A percentile compares a stretch with the other conserved stretches of the same genome.
phyloP scores from a whole-genome alignment of 2,888 invertebrate species.

The Bhutanitis thaidina region DNA sequence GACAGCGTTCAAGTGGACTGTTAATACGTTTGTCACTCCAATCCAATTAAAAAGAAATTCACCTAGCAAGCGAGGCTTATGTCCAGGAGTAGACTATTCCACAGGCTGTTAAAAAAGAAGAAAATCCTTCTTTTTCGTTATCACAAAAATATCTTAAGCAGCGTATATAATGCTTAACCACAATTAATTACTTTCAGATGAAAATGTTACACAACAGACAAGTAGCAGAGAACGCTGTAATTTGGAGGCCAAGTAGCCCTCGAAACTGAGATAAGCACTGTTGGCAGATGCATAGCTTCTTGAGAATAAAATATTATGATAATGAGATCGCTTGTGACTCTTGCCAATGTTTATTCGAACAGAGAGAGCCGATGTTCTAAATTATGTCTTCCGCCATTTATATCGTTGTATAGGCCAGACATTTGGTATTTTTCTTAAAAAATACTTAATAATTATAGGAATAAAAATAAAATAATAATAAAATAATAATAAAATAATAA shows the following conservation, averaged over 20 bases:
- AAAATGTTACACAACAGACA: conserved; percentile 1
- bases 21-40: too few relatives aligned
- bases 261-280: conserved; percentile 14
- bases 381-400: conserved; percentile 5
- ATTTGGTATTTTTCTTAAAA: not conserved
- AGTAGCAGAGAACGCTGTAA: conserved; percentile 4
- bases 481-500: too few relatives aligned
- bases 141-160: too few relatives aligned
- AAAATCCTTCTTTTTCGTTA: too few relatives aligned
- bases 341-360: conserved; percentile 19
- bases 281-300: conserved; percentile 19
- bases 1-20: too few relatives aligned
- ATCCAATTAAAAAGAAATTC: too few relatives aligned
- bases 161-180: not conserved
- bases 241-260: conserved; percentile 9
- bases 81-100: too few relatives aligned
- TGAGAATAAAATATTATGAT: conserved; percentile 21
- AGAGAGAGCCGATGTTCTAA: not conserved
- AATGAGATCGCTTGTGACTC: conserved; percentile 14
- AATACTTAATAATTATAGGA: too few relatives aligned
- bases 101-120: too few relatives aligned
- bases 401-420: not conserved
- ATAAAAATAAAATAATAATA: too few relatives aligned
- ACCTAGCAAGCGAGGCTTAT: too few relatives aligned
- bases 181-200: conserved; percentile 2